Evolutionary conservation across 2,113 vertebrate genomes (phyloP), one percentile per base, ranked within the genome.

Genomic region (Panthera tigris): DNA sequence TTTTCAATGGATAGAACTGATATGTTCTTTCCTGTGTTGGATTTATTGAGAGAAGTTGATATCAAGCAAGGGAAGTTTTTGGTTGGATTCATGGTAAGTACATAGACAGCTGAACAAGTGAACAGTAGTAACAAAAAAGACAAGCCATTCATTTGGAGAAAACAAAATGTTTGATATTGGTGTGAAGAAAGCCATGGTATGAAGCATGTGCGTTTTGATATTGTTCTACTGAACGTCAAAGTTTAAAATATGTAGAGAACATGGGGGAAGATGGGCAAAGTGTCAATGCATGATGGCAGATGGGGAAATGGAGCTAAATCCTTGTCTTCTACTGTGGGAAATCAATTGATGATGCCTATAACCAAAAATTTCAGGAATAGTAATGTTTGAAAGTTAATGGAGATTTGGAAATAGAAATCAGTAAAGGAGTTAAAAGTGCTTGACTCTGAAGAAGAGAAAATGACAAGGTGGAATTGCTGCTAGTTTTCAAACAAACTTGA

Each of bases 401-500:
- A 29, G 29, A 71, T 4, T 31, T 21, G 25, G 23, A 74, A 19
- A 31, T 39, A 27, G 2, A 33, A 41, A 23, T 79, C 45, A 73
- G 55, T 36, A 66, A 55, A 57, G n/a, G 21, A 29, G 4, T 87
- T 41, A 29, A 91, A 76, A 39, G 11, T 31, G 1, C 2, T 76
- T 73, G 25, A 29, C 16, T 57, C 55, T 74, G 36, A 45, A 55
- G 31, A 45, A 21, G 41, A 61, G 5, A 25, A 74, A 55, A 48
- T 15, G 5, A 55, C 8, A 71, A 16, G 9, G 15, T 15, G 33
- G 36, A 7, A 63, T 10, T 11, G 27, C 61, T 57, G 36, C 18
- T 88, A 1, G 41, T 79, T 96, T 39, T 94, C 3, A 65, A 31
- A 91, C 80, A 71, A 73, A 68, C 29, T 10, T 90, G 41, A 63